phyloP scores from a whole-genome alignment of 2,797 vertebrate genomes.

The Hapalemur alaotrensis region DNA sequence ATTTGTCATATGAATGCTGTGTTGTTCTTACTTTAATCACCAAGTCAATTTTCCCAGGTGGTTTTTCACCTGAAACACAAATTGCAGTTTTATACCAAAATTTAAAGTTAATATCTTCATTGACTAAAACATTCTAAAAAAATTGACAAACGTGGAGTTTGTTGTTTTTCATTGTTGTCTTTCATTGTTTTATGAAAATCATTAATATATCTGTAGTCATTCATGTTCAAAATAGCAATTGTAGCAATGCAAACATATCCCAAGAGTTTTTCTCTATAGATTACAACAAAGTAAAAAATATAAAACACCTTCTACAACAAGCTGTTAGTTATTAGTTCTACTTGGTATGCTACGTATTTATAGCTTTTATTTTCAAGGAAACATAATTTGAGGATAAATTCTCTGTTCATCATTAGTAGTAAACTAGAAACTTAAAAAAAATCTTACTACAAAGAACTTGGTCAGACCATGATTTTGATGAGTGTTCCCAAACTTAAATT shows the following conservation, averaged over 20 bases:
- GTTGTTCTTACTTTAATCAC: background rate
- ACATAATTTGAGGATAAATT: background rate
- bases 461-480: background rate
- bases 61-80: background rate
- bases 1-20: background rate
- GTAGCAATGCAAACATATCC: background rate
- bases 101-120: background rate
- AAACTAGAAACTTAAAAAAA: background rate
- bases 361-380: background rate
- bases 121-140: background rate
- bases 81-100: background rate
- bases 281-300: background rate
- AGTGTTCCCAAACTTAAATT: slow-evolving; percentile 5
- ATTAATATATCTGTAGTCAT: background rate
- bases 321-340: background rate
- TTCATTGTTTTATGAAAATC: background rate
- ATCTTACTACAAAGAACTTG: background rate
- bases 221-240: background rate
- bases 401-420: background rate
- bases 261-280: background rate
- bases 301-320: background rate
- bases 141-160: background rate
- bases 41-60: background rate
- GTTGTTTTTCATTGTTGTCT: too few relatives aligned
- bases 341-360: background rate